These are phyloP conservation scores for Eidolon helvum DNA, from an alignment of 2,113 vertebrate species.

Conservation along the genomic window DNA sequence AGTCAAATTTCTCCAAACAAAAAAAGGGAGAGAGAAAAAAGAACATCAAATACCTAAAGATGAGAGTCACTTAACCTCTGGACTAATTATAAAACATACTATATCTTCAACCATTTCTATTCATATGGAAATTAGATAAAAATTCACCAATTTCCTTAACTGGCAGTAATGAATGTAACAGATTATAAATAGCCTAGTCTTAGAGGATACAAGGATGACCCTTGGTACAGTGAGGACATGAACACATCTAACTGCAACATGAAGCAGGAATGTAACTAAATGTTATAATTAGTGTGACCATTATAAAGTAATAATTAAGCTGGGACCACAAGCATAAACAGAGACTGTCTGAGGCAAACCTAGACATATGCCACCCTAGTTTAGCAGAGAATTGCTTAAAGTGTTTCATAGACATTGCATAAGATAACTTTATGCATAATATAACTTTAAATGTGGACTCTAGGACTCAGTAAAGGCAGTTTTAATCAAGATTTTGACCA, in stretches of 20 bases:
- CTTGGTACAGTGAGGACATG: not conserved
- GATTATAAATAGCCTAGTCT: not conserved
- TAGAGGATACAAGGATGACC: not conserved
- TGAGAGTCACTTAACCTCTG: not conserved
- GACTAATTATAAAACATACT: not conserved
- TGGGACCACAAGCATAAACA: not conserved
- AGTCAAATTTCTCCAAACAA: not conserved
- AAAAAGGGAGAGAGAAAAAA: not conserved
- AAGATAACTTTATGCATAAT: not conserved
- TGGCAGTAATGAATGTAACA: not conserved
- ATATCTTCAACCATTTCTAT: not conserved
- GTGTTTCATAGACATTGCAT: too few relatives aligned
- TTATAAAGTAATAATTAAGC: not conserved
- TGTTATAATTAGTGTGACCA: not conserved
- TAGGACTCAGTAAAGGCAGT: not conserved
- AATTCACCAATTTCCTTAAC: not conserved
- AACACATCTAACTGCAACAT: not conserved
- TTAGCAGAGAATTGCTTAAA: not conserved
- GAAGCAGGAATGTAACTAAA: not conserved
- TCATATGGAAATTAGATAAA: not conserved
- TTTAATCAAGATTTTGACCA: not conserved
- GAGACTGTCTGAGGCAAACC: not conserved
- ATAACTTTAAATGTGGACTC: not conserved
- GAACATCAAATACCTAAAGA: not conserved
- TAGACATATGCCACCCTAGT: not conserved